These are phyloP conservation scores for Hydractinia echinata DNA, from an alignment of 30 jellyfish, hydroid and myxozoan species.

Conservation along the genomic window DNA sequence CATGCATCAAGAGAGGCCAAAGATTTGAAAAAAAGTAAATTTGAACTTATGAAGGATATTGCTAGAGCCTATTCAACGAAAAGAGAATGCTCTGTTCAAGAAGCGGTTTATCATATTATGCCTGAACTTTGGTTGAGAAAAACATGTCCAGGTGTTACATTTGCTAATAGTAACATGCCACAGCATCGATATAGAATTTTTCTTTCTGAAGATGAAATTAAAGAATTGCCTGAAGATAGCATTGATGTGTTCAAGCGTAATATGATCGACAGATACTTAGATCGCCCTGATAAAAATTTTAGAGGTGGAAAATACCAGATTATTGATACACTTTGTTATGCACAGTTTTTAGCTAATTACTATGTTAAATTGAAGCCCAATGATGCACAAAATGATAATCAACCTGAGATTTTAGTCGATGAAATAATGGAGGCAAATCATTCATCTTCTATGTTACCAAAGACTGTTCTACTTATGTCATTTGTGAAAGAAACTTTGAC, in stretches of 20 bases:
- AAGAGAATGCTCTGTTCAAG: conserved; percentile 11
- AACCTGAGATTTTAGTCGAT: neutral
- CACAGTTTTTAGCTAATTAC: conserved; percentile 14
- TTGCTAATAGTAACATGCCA: conserved; percentile 6
- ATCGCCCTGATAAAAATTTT: conserved; percentile 16
- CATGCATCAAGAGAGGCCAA: neutral
- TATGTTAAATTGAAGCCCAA: neutral
- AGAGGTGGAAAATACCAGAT: conserved; percentile 20
- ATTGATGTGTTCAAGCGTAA: neutral
- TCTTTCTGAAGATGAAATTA: conserved; percentile 11
- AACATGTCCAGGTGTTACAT: neutral
- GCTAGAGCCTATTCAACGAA: conserved; percentile 17
- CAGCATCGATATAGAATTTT: conserved; percentile 5
- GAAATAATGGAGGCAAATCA: neutral
- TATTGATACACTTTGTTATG: conserved; percentile 25
- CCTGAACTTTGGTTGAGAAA: conserved; percentile 25
- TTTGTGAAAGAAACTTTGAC: conserved; percentile 2
- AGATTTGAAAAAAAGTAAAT: neutral
- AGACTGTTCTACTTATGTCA: neutral
- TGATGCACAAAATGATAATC: neutral
- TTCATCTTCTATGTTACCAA: neutral
- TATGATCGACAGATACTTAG: conserved; percentile 27
- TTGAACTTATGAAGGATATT: conserved; percentile 1
- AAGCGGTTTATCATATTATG: conserved; percentile 13
- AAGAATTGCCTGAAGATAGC: conserved; percentile 25